phyloP scores from a whole-genome alignment of 2,797 vertebrate species.

The Halcyon chelicuti region DNA sequence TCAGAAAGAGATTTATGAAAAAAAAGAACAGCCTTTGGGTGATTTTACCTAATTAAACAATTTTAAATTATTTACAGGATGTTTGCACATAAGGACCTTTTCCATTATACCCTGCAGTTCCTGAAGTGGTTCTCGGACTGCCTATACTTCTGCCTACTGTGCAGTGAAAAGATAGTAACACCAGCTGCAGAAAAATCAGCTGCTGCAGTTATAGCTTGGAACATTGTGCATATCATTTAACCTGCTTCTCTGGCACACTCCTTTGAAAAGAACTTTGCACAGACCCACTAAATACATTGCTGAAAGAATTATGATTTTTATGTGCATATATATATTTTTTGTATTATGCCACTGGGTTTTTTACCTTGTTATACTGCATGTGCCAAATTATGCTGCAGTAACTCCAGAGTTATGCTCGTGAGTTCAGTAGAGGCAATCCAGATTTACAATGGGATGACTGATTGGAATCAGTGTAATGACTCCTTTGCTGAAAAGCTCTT shows the following conservation, averaged over 20 bases:
- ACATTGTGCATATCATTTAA: not conserved
- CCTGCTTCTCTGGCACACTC: not conserved
- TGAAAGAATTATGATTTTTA: constrained; percentile 26
- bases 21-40: not conserved
- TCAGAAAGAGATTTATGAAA: not conserved
- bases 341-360: not conserved
- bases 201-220: not conserved
- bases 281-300: not conserved
- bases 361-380: constrained; percentile 1
- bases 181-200: not conserved
- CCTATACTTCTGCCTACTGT: not conserved
- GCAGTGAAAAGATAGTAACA: not conserved
- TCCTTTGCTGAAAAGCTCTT: constrained; percentile 42
- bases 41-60: not conserved
- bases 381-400: constrained; percentile 39
- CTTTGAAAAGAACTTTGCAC: not conserved
- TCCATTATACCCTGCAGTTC: not conserved
- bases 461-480: constrained; percentile 39
- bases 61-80: not conserved
- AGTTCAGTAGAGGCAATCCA: constrained; percentile 42
- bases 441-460: constrained; percentile 42
- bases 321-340: not conserved
- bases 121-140: not conserved
- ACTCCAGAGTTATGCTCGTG: not conserved
- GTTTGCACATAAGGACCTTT: not conserved